Evolutionary conservation across 2,113 vertebrate genomes (phyloP).

Genomic region (Otocyon megalotis): DNA sequence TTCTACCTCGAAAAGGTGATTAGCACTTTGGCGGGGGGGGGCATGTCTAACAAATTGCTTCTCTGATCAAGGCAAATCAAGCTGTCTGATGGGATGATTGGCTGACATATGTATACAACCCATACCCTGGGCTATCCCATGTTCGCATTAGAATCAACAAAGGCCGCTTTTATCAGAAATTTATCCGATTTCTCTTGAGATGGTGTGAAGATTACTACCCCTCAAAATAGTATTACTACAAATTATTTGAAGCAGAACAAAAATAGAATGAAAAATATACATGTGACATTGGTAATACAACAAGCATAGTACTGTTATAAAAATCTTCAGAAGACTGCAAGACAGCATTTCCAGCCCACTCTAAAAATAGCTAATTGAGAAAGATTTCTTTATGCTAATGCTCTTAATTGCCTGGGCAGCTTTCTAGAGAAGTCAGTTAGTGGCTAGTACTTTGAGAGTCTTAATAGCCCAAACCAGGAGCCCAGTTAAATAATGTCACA

Average conservation of each 20-base stretch:
- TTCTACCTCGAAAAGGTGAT: conserved; percentile 79
- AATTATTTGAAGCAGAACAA: conserved; percentile 61
- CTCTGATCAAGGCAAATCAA: conserved; percentile 84
- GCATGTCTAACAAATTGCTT: conserved; percentile 72
- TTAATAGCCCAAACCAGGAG: conserved; percentile 63
- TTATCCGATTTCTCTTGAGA: conserved; percentile 58
- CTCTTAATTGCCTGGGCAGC: conserved; percentile 68
- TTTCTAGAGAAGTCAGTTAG: conserved; percentile 61
- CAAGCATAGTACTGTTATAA: conserved; percentile 46
- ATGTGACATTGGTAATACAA: conserved; percentile 1
- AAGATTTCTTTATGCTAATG: conserved; percentile 62
- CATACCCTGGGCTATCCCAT: neutral
- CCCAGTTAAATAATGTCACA: conserved; percentile 47
- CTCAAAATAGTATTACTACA: conserved; percentile 59
- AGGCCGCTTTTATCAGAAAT: conserved; percentile 33
- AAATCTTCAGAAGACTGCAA: conserved; percentile 34
- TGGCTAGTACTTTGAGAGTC: conserved; percentile 71
- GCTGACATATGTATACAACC: conserved; percentile 27
- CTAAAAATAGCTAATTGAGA: conserved; percentile 74
- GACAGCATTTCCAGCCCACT: conserved; percentile 42
- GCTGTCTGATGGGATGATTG: conserved; percentile 36
- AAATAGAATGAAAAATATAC: conserved; percentile 69
- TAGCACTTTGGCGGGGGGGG: conserved; percentile 69
- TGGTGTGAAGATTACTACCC: conserved; percentile 55
- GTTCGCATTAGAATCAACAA: conserved; percentile 10